A percentile compares a stretch with the other conserved stretches of the same genome.
Conservation (phyloP, 2,797 vertebrate species). For the Phrynocephalus forsythii region DNA sequence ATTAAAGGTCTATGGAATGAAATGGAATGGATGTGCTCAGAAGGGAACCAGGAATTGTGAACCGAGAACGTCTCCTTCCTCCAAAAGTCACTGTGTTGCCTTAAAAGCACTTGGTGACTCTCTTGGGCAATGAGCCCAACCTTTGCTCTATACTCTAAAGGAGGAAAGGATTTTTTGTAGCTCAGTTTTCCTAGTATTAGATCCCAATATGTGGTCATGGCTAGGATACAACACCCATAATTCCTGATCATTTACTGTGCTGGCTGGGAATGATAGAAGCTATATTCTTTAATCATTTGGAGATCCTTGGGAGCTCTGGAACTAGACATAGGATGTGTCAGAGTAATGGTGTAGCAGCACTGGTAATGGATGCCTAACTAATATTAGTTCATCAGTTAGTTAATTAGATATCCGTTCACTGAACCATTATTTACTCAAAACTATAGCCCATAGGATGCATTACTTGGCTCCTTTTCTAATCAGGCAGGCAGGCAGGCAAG, state of each 20-base stretch:
- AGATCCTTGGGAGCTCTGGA: neutral
- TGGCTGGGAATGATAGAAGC: neutral
- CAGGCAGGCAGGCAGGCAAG: constrained; percentile 9
- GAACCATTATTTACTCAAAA: neutral
- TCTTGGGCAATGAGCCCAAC: too few species aligned
- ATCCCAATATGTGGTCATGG: neutral
- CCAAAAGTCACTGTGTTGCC: too few species aligned
- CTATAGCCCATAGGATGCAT: neutral
- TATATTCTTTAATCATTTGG: neutral
- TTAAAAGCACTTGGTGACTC: too few species aligned
- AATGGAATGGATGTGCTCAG: too few species aligned
- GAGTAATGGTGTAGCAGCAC: neutral
- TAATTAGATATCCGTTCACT: neutral
- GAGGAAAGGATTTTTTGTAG: neutral
- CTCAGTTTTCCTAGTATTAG: neutral
- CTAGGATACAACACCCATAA: neutral
- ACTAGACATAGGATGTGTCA: neutral
- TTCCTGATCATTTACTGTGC: neutral
- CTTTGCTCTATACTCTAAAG: neutral
- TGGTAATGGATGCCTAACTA: neutral
- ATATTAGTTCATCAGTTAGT: too few species aligned
- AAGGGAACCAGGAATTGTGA: too few species aligned
- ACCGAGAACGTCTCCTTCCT: too few species aligned
- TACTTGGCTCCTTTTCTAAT: neutral
- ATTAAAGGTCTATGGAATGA: too few species aligned